phyloP scores from a whole-genome alignment of 1,140 invertebrate species.

The Ylistrum balloti region DNA sequence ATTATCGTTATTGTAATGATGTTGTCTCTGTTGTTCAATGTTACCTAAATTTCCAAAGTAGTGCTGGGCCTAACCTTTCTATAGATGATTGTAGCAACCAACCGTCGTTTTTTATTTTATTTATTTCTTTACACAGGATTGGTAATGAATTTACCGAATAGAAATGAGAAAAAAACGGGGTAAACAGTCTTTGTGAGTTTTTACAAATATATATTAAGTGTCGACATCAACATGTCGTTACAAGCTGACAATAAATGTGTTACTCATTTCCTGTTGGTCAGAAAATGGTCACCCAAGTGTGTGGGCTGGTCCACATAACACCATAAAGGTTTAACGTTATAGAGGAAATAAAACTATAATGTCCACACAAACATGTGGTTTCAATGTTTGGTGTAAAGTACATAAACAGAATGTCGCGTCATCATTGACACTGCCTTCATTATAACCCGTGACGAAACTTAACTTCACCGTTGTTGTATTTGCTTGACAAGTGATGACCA shows the following conservation, averaged over 20 bases:
- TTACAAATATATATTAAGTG: neutral
- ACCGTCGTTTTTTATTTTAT: too few species aligned
- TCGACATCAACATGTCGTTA: neutral
- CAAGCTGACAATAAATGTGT: neutral
- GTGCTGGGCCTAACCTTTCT: too few species aligned
- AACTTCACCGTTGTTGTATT: too few species aligned
- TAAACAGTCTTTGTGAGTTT: neutral
- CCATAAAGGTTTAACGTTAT: neutral
- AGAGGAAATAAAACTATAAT: too few species aligned
- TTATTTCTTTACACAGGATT: too few species aligned
- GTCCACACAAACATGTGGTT: neutral
- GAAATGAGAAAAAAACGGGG: neutral
- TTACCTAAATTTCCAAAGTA: too few species aligned
- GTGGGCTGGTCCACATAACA: neutral
- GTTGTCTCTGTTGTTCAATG: too few species aligned
- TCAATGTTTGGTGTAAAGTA: neutral
- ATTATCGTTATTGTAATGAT: too few species aligned
- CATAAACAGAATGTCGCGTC: neutral
- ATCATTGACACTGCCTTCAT: neutral
- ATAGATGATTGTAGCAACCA: too few species aligned
- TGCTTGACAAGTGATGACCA: too few species aligned
- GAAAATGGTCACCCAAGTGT: neutral
- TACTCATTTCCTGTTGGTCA: constrained; percentile 19
- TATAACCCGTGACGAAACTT: too few species aligned
- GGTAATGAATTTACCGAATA: neutral